Evolutionary conservation across 2,113 vertebrate species (phyloP), one percentile per base, ranked within the genome.

Genomic region (Lycaon pictus): DNA sequence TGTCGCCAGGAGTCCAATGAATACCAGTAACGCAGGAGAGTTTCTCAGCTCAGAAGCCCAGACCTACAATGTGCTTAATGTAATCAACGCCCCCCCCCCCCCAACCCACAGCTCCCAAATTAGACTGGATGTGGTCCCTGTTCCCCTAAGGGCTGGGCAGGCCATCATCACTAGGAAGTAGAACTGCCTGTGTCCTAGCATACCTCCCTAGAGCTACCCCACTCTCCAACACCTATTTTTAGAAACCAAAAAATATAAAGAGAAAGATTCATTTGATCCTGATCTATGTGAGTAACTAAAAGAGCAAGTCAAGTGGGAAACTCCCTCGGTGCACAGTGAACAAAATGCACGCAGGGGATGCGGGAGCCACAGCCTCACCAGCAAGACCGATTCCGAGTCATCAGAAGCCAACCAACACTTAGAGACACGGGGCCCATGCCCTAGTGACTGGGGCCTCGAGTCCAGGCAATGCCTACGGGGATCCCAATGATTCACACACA

Each of bases 221-320:
- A 22, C 53, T 96, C 88, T 91, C 72, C 25, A 69, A 35, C 51
- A 71, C 22, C 67, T 97, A 98, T 97, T 96, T 98, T 98, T 97
- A 97, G 97, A 98, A 97, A 96, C 63, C 37, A 72, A 90, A 77
- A 97, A 95, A 92, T 85, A 96, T 85, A 95, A 97, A 96, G 93
- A 82, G 96, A 81, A 96, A 92, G 55, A 92, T 91, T 86, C 86
- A 76, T 80, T 94, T 88, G 88, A 71, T 96, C 35, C 93, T 82
- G 37, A 96, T 96, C 85, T 95, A 63, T 11, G 9, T 10, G 71
- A 88, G 92, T 80, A 94, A 88, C 87, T 79, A 86, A 97, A 92
- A 92, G 80, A 86, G 88, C 84, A 97, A 93, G 90, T 94, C 90
- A 86, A 93, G 91, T 97, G 86, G 95, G 91, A 83, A 93, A 90